Conservation (phyloP, 1,140 invertebrate species). For the Galleria mellonella region DNA sequence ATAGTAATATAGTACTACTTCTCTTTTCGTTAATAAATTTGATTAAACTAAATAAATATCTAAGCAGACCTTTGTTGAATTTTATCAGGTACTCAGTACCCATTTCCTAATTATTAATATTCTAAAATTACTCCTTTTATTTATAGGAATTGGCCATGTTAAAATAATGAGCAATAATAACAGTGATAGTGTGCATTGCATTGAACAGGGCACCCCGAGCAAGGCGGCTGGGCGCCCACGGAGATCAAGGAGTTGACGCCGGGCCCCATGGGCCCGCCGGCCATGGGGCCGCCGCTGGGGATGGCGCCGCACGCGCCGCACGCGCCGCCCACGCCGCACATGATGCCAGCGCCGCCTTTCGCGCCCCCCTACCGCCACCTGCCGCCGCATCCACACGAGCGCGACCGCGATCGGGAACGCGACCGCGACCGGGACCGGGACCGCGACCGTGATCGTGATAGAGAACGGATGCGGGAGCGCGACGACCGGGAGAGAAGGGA, state of each 20-base stretch:
- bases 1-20: too few relatives aligned
- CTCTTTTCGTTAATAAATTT: too few relatives aligned
- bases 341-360: conserved; percentile 44
- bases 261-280: conserved; percentile 39
- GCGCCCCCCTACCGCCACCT: conserved; percentile 39
- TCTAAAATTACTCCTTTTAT: too few relatives aligned
- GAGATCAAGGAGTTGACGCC: conserved; percentile 80
- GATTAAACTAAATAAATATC: too few relatives aligned
- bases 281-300: conserved; percentile 57
- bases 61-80: too few relatives aligned
- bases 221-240: conserved; percentile 73
- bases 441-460: conserved; percentile 32
- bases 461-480: conserved; percentile 28
- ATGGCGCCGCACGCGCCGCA: conserved; percentile 49
- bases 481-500: conserved; percentile 47
- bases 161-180: too few relatives aligned
- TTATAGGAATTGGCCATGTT: too few relatives aligned
- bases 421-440: conserved; percentile 37
- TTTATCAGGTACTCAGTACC: too few relatives aligned
- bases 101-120: too few relatives aligned
- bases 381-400: conserved; percentile 34
- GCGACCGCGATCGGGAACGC: conserved; percentile 33
- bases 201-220: conserved; percentile 44
- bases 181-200: not conserved
- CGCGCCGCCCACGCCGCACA: conserved; percentile 29